Evolutionary conservation across 1,140 invertebrate species (phyloP).

Genomic region (Drosophila persimilis): DNA sequence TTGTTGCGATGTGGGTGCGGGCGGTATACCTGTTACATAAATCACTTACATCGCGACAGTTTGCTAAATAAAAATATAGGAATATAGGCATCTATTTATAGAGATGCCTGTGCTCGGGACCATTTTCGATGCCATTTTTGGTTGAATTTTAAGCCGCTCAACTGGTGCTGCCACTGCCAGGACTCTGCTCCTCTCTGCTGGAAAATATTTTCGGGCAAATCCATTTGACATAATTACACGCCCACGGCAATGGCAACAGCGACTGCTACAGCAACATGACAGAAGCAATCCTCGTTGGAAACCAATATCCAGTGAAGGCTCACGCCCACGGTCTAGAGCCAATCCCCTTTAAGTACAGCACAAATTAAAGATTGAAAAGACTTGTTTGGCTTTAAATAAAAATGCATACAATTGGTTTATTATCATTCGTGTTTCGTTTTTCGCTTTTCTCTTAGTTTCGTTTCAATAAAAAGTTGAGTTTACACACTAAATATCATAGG

Average conservation of each 20-base stretch:
- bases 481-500: slow-evolving; percentile 58
- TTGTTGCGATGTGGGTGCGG: neutral
- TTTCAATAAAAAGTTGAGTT: slow-evolving; percentile 52
- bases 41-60: slow-evolving; percentile 3
- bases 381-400: slow-evolving; percentile 49
- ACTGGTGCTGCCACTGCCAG: neutral
- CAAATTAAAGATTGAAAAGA: neutral
- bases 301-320: neutral
- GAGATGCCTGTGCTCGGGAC: neutral
- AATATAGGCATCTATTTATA: slow-evolving; percentile 13
- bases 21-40: neutral
- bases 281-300: too few species aligned
- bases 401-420: slow-evolving; percentile 71
- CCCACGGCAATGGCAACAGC: neutral
- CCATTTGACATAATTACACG: slow-evolving; percentile 49
- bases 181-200: neutral
- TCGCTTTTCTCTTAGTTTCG: slow-evolving; percentile 8
- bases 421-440: slow-evolving; percentile 46
- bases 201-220: slow-evolving; percentile 19
- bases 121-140: slow-evolving; percentile 4
- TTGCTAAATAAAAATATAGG: too few species aligned
- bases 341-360: neutral
- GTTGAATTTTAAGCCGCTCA: slow-evolving; percentile 22
- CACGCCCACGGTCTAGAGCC: neutral
- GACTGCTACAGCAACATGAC: neutral